phyloP scores from a whole-genome alignment of 2,797 vertebrate genomes.

The Anolis apletophallus region DNA sequence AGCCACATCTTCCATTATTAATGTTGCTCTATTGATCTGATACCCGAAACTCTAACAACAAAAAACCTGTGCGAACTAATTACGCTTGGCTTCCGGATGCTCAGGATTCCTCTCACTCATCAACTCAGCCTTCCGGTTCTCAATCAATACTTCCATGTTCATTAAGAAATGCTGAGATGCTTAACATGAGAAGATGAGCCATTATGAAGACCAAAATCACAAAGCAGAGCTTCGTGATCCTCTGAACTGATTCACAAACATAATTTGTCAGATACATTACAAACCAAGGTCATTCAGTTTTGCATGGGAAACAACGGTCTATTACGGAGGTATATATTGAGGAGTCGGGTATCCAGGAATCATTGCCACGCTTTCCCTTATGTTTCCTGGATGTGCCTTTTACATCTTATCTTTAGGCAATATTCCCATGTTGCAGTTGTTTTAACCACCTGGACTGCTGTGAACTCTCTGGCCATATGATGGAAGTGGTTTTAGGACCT shows the following conservation, averaged over 20 bases:
- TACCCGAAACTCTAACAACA: constrained; percentile 77
- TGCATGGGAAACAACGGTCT: neutral
- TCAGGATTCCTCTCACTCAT: constrained; percentile 67
- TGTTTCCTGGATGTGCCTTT: neutral
- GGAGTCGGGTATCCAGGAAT: neutral
- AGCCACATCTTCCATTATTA: constrained; percentile 80
- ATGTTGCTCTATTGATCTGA: constrained; percentile 78
- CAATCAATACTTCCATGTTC: constrained; percentile 74
- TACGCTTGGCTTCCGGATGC: constrained; percentile 73
- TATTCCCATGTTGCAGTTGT: neutral
- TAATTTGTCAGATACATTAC: neutral
- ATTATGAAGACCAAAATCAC: constrained; percentile 38
- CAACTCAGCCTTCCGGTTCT: constrained; percentile 64
- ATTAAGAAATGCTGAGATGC: constrained; percentile 64
- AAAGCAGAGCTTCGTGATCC: neutral
- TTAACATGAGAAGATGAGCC: constrained; percentile 59
- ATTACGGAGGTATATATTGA: neutral
- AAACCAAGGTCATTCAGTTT: neutral
- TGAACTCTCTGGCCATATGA: too few species aligned
- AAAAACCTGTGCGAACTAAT: constrained; percentile 78
- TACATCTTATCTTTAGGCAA: neutral
- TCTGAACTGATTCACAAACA: neutral
- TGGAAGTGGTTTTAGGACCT: too few species aligned
- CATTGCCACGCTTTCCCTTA: neutral
- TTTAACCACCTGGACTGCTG: neutral